Evolutionary conservation across 2,113 vertebrate genomes (phyloP).

Genomic region (Laticauda laticaudata): DNA sequence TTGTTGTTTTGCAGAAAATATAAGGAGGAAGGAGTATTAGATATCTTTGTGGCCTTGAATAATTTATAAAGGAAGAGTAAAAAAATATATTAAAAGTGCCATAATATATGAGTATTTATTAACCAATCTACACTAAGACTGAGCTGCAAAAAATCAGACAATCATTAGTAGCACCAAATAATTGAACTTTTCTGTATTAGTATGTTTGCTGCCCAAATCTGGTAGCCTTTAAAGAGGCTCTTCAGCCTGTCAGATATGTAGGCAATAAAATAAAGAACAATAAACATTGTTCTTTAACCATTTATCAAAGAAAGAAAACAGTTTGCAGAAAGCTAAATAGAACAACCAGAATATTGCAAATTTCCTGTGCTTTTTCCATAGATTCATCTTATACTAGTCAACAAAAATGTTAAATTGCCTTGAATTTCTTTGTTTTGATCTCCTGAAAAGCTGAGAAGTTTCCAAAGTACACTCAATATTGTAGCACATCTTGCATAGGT

Average conservation of each 20-base stretch:
- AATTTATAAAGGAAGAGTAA: neutral
- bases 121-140: neutral
- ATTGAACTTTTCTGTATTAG: neutral
- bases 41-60: neutral
- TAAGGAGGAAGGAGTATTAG: neutral
- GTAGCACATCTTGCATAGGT: neutral
- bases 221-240: neutral
- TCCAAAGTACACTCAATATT: neutral
- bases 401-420: neutral
- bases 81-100: neutral
- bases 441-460: neutral
- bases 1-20: neutral
- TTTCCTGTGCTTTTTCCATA: neutral
- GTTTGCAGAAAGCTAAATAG: neutral
- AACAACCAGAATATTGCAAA: no score
- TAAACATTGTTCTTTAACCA: neutral
- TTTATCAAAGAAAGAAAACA: neutral
- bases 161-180: neutral
- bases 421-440: neutral
- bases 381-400: neutral
- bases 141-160: neutral
- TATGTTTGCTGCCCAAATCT: neutral
- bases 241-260: neutral
- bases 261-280: neutral
- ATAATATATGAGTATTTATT: conserved; percentile 3